Evolutionary conservation across 2,888 invertebrate species (phyloP), one percentile per base, ranked within the genome.

Genomic region (Coecobrya sp.): DNA sequence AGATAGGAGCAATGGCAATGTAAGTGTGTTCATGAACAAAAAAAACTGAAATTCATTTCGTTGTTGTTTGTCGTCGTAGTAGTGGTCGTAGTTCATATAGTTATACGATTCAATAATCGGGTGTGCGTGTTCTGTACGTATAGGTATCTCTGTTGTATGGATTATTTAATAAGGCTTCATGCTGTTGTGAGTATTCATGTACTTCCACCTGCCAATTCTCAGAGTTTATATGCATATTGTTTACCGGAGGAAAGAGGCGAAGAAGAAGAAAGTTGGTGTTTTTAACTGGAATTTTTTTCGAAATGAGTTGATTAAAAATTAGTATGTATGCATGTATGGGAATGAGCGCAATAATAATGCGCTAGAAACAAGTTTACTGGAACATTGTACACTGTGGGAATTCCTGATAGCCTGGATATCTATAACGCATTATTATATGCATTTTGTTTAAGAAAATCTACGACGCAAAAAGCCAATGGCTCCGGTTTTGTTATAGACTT

Each of bases 201-300:
- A 2, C 30, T 73, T 36, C 45, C 45, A 73, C 73, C 73, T 73
- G 73, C 45, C 73, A 73, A 42, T 73, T 36, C 68, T 22, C 68
- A 70, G n/a, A 70, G 3, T 49, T n/a, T n/a, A n/a, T n/a, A n/a
- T n/a, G n/a, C n/a, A n/a, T n/a, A n/a, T n/a, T n/a, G n/a, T n/a
- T n/a, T n/a, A n/a, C n/a, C n/a, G n/a, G 16, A 49, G 22, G 36
- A 10, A 36, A 11, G 8, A n/a, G n/a, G 2, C 3, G 30, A 68
- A 4, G 7, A 68, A n/a, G 30, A 27, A 45, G 19, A 36, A 49
- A 76, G 49, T 49, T 52, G 27, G 11, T 52, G 25, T 52, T 76
- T 76, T 70, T 65, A 10, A 19, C 16, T 65, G 62, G 25, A 11
- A 4, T 4, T 16, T 22, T 3, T 16, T 55, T 59, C 19, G 13